These are phyloP conservation scores for Tenebrio molitor DNA, from an alignment of 1,140 invertebrate species.

Conservation along the genomic window DNA sequence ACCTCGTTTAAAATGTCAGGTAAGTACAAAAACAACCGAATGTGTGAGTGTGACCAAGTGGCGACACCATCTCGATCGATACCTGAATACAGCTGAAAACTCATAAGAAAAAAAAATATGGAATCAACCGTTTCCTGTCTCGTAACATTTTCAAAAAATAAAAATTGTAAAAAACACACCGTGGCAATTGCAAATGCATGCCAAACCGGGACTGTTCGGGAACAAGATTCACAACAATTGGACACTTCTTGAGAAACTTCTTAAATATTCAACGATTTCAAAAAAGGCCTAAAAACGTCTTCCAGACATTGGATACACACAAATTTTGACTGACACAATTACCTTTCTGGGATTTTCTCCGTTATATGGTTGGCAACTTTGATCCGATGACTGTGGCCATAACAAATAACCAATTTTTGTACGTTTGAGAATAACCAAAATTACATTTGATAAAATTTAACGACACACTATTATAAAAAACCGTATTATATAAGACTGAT, in stretches of 20 bases:
- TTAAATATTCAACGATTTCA: too few species aligned
- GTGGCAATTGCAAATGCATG: neutral
- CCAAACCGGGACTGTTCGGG: neutral
- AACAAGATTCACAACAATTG: slow-evolving; percentile 3
- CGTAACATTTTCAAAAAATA: slow-evolving; percentile 1
- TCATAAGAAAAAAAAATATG: slow-evolving; percentile 55
- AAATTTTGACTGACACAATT: too few species aligned
- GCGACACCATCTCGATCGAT: slow-evolving; percentile 42
- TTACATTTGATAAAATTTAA: too few species aligned
- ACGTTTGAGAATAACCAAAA: too few species aligned
- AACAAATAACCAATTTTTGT: too few species aligned
- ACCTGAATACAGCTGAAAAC: slow-evolving; percentile 58
- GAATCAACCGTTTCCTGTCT: slow-evolving; percentile 22
- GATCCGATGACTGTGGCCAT: too few species aligned
- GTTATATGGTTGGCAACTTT: too few species aligned
- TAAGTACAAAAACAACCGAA: slow-evolving; percentile 58
- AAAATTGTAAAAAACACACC: neutral
- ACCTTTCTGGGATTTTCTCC: too few species aligned
- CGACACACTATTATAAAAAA: too few species aligned
- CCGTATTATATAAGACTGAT: too few species aligned
- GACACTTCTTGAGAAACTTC: neutral
- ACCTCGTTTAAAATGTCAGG: slow-evolving; percentile 55
- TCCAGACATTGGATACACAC: too few species aligned
- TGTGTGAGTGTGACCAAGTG: slow-evolving; percentile 50
- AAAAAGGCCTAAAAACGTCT: too few species aligned